A percentile compares a stretch with the other conserved stretches of the same genome.
Conservation (phyloP, 2,797 vertebrate genomes). For the Sebastes nivosus region DNA sequence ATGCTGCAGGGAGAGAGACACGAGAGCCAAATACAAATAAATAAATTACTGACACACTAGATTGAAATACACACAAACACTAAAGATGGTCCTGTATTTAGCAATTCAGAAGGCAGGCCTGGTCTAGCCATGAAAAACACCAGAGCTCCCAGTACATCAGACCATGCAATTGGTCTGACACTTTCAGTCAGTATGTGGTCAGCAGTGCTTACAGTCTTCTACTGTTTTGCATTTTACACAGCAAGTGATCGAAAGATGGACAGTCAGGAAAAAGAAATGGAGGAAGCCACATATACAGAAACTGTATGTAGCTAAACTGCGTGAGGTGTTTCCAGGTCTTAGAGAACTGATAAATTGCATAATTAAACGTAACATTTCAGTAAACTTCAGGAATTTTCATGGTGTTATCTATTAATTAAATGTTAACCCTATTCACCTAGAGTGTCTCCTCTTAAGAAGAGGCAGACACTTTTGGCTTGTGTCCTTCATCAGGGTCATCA, state of each 20-base stretch:
- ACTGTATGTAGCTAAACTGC: neutral
- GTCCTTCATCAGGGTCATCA: neutral
- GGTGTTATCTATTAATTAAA: no score
- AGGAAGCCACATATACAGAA: neutral
- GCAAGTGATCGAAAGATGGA: neutral
- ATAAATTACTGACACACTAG: neutral
- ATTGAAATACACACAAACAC: neutral
- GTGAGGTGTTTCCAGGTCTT: neutral
- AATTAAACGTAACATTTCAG: no score
- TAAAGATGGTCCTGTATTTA: neutral
- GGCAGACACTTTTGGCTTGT: neutral
- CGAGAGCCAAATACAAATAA: neutral
- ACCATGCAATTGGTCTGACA: neutral
- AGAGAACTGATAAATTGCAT: no score
- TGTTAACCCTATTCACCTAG: no score
- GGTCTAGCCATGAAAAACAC: neutral
- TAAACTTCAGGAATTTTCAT: no score
- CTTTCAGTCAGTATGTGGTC: neutral
- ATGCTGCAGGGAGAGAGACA: constrained; percentile 81
- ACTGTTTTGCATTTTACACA: neutral
- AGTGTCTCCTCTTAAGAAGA: neutral
- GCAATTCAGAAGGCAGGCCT: neutral
- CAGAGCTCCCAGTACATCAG: neutral
- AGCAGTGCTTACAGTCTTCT: neutral
- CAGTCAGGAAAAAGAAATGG: neutral